phyloP scores from a whole-genome alignment of 2,888 invertebrate genomes.

The Lacanobia oleracea region DNA sequence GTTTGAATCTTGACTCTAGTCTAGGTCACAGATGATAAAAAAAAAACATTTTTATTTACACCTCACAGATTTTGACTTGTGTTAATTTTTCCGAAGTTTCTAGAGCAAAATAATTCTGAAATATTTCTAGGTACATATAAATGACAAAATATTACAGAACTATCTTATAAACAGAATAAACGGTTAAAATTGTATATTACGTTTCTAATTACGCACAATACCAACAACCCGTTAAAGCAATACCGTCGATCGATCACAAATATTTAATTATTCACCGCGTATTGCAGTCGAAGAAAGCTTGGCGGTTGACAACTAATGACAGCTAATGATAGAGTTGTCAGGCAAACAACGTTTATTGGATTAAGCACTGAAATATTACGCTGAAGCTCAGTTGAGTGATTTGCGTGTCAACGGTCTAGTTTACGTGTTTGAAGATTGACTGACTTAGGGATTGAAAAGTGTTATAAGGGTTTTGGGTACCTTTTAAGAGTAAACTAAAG shows the following conservation, averaged over 20 bases:
- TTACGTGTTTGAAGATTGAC: background rate
- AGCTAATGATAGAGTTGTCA: conserved; percentile 50
- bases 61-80: background rate
- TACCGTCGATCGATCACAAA: conserved; percentile 7
- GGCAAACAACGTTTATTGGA: conserved; percentile 25
- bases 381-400: conserved; percentile 25
- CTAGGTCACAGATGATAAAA: no score
- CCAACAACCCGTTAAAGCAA: background rate
- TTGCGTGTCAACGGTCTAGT: conserved; percentile 20
- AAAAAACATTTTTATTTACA: background rate
- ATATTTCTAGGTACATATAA: no score
- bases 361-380: conserved; percentile 43
- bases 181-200: background rate
- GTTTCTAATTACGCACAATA: background rate
- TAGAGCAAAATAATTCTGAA: no score
- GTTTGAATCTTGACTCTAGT: no score
- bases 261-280: conserved; percentile 49
- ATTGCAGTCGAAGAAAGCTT: conserved; percentile 35
- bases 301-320: conserved; percentile 47
- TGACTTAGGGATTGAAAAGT: no score
- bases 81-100: no score
- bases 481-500: no score
- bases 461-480: no score
- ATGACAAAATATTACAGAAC: background rate
- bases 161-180: background rate